Evolutionary conservation across 2,888 invertebrate genomes (phyloP), one percentile per base, ranked within the genome.

Genomic region (Calliopum simillimum): DNA sequence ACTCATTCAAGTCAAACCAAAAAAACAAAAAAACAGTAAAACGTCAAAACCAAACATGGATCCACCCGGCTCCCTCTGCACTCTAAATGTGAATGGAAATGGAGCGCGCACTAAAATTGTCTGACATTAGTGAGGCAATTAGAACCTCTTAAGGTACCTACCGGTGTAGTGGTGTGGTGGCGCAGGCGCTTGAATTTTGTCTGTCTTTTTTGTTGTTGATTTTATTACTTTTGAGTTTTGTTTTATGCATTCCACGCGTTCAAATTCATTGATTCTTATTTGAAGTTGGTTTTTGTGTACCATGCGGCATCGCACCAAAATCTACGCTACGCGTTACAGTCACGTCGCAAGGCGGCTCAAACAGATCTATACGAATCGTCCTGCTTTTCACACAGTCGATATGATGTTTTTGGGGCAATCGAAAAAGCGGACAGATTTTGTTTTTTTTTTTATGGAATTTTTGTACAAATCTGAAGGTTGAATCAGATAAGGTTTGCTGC

Each of bases 101-200:
- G 46, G 61, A 65, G 65, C 65, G 65, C 65, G 59, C 46, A 66
- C 65, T 70, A 53, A 70, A 44, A 65, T 59, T 68, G 69, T 55
- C 71, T 61, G 68, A 65, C 71, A 71, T 61, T 61, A 68, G 68
- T 25, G 61, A 46, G 68, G 68, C 71, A 65, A 68, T 71, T 71
- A 68, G 71, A 69, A 65, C 44, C 65, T 64, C 63, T 68, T 53
- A 68, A 62, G 67, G 61, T 66, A 53, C 43, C 56, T 13, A 19
- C 13, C 19, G n/a, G 3, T 23, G 11, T 14, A 19, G 19, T 61
- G 13, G 41, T 25, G 55, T 41, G 11, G 16, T 16, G 69, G 72
- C 70, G 67, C 71, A 72, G 74, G 64, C 79, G 79, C 79, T 80
- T 80, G 77, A 63, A 63, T 69, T 78, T 76, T 72, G 73, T 72